These are phyloP conservation scores for Beris chalybata DNA, from an alignment of 2,888 invertebrate genomes.

Conservation along the genomic window DNA sequence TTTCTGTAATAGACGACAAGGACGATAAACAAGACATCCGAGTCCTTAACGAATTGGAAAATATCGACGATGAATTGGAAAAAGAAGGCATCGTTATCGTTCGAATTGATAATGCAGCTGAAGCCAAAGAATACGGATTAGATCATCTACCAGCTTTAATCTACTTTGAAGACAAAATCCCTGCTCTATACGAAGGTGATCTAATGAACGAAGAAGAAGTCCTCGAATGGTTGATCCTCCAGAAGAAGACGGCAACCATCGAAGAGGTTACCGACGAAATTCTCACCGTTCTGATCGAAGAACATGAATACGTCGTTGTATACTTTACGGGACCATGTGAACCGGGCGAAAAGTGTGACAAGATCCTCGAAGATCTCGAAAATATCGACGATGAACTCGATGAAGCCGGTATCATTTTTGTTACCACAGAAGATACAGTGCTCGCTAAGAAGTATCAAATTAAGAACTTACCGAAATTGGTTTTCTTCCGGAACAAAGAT, in stretches of 20 bases:
- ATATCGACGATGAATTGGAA: slow-evolving; percentile 88
- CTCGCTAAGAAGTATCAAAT: slow-evolving; percentile 84
- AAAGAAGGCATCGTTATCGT: slow-evolving; percentile 89
- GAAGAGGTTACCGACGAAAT: slow-evolving; percentile 95
- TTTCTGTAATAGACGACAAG: slow-evolving; percentile 70
- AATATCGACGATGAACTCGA: slow-evolving; percentile 92
- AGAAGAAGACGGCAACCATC: slow-evolving; percentile 87
- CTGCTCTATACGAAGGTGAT: slow-evolving; percentile 89
- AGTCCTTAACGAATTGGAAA: slow-evolving; percentile 85
- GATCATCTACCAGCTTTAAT: slow-evolving; percentile 78
- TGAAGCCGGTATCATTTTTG: slow-evolving; percentile 90
- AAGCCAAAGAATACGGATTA: slow-evolving; percentile 88
- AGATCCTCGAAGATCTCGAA: slow-evolving; percentile 81
- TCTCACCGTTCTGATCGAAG: slow-evolving; percentile 78
- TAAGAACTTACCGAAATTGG: slow-evolving; percentile 81
- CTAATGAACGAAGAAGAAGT: slow-evolving; percentile 90
- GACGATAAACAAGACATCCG: slow-evolving; percentile 87
- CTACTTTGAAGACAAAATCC: slow-evolving; percentile 90
- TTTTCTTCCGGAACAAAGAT: slow-evolving; percentile 90
- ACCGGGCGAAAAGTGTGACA: slow-evolving; percentile 84
- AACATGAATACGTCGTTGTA: slow-evolving; percentile 92
- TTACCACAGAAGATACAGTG: slow-evolving; percentile 82
- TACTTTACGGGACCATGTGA: slow-evolving; percentile 90
- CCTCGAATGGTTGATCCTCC: slow-evolving; percentile 79
- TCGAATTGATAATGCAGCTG: slow-evolving; percentile 84